A percentile compares a stretch with the other conserved stretches of the same genome.
Evolutionary conservation across 2,113 vertebrate genomes (phyloP).

Genomic region (Oreochromis niloticus): DNA sequence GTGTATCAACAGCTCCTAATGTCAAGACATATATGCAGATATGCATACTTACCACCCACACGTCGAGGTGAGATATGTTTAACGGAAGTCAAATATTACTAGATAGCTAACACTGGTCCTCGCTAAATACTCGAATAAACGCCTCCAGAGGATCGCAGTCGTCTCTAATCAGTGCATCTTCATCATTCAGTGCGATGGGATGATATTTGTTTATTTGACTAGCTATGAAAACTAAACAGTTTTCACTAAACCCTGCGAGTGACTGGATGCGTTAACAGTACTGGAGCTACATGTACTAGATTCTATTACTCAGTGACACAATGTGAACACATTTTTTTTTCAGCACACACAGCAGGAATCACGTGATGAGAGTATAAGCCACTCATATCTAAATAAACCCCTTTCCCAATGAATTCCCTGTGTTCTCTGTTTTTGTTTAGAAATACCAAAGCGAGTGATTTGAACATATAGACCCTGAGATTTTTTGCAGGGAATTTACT

Average conservation of each 20-base stretch:
- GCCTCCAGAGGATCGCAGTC: background rate
- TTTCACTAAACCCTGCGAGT: constrained; percentile 15
- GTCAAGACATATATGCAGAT: background rate
- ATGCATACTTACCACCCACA: constrained; percentile 10
- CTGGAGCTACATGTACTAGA: constrained; percentile 16
- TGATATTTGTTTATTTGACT: background rate
- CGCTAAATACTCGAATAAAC: background rate
- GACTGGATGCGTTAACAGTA: background rate
- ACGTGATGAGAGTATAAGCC: background rate
- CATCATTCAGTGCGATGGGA: background rate
- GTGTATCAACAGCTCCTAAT: constrained; percentile 2
- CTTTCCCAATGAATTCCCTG: background rate
- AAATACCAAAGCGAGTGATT: background rate
- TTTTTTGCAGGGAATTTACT: constrained; percentile 13
- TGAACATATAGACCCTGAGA: constrained; percentile 13
- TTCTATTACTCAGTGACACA: background rate
- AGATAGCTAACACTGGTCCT: background rate
- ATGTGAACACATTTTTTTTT: background rate
- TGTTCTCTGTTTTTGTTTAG: background rate
- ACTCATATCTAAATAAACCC: background rate
- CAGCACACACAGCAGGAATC: background rate
- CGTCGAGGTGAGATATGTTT: background rate
- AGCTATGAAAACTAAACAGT: background rate
- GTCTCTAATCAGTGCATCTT: background rate
- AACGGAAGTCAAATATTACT: background rate